Conservation (phyloP, 2,113 vertebrate genomes). For the Pangasianodon hypophthalmus region DNA sequence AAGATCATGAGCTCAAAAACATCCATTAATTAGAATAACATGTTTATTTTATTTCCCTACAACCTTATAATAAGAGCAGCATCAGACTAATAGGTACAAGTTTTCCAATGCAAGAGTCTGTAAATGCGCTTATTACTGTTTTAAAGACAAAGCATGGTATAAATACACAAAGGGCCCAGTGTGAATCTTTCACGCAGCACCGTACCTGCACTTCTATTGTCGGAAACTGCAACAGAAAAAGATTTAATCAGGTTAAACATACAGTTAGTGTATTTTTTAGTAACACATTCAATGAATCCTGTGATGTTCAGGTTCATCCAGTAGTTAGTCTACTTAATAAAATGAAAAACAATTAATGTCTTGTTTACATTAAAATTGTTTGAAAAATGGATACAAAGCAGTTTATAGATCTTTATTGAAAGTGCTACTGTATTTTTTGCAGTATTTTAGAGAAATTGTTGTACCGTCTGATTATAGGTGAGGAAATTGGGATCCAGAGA, state of each 20-base stretch:
- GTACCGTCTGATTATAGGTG: conserved; percentile 61
- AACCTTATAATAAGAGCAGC: neutral
- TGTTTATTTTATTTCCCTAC: neutral
- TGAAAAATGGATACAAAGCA: neutral
- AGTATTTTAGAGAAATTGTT: conserved; percentile 19
- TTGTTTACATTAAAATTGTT: neutral
- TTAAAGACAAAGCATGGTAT: neutral
- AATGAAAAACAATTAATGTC: too few species aligned
- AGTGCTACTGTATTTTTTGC: neutral
- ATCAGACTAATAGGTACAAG: neutral
- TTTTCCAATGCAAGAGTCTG: neutral
- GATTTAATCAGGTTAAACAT: neutral
- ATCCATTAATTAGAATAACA: neutral
- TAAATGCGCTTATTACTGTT: neutral
- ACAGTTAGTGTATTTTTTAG: neutral
- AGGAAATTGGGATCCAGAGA: conserved; percentile 65
- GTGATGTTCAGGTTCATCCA: neutral
- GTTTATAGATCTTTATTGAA: neutral
- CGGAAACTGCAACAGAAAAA: conserved; percentile 65
- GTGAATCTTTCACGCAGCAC: neutral
- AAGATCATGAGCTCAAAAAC: neutral
- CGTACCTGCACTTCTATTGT: conserved; percentile 72
- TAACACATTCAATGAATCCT: neutral
- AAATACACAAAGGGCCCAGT: neutral
- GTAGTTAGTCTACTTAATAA: neutral